Evolutionary conservation across 2,113 vertebrate species (phyloP).

Genomic region (Puntigrus tetrazona): DNA sequence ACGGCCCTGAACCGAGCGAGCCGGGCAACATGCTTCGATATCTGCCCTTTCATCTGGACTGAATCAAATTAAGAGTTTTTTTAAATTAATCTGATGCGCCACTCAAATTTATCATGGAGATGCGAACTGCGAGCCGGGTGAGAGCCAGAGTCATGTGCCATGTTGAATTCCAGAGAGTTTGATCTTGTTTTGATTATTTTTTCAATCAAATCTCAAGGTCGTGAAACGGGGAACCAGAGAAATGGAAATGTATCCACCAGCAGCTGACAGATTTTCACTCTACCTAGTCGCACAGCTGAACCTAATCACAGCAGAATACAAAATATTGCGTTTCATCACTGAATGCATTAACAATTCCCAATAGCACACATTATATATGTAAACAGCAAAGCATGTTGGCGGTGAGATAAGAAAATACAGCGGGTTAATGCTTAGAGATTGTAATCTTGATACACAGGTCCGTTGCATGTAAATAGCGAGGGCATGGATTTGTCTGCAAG

Average conservation of each 20-base stretch:
- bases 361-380: conserved; percentile 25
- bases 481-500: not conserved
- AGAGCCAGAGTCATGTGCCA: conserved; percentile 43
- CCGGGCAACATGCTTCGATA: conserved; percentile 42
- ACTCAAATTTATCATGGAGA: conserved; percentile 54
- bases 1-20: not conserved
- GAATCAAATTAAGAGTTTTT: conserved; percentile 41
- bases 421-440: conserved; percentile 15
- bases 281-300: conserved; percentile 18
- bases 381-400: conserved; percentile 16
- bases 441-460: conserved; percentile 17
- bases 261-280: conserved; percentile 8
- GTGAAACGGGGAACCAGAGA: conserved; percentile 14
- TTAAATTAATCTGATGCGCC: conserved; percentile 46
- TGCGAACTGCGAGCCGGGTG: conserved; percentile 29
- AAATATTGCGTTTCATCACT: conserved; percentile 33
- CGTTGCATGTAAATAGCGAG: not conserved
- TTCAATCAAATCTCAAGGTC: conserved; percentile 59
- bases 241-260: conserved; percentile 8
- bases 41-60: conserved; percentile 39
- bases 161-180: conserved; percentile 50
- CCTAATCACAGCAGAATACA: conserved; percentile 36
- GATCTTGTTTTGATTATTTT: conserved; percentile 55
- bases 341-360: conserved; percentile 35
- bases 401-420: conserved; percentile 27